Evolutionary conservation across 2,888 invertebrate genomes (phyloP), one percentile per base, ranked within the genome.

Genomic region (Cheilosia variabilis): DNA sequence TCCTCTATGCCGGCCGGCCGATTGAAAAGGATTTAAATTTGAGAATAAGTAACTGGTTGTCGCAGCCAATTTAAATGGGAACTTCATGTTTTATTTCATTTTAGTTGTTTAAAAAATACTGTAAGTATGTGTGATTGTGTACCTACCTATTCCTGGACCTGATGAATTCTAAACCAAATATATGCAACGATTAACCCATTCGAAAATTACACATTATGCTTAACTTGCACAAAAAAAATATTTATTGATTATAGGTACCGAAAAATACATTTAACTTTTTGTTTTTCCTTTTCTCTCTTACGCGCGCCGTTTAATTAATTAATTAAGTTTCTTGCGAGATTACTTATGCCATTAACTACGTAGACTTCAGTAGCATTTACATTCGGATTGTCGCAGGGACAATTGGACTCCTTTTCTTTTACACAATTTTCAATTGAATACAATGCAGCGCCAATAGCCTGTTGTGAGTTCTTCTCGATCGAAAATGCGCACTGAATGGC

Each of bases 401-500:
- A 78, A n/a, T 13, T 2, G 0, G 34, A 17, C 22, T 57, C 55
- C 0, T 34, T 41, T 50, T 66, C 58, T 4, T 45, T 27, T 9
- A 65, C 6, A 6, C 80, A 80, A n/a, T 1, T 60, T 3, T 52
- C 60, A 47, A 80, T 80, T 7, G 50, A 22, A 37, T 19, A 24
- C 0, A 52, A 17, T 9, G 62, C 75, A 1, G 27, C 62, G n/a
- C 80, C 80, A 10, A 80, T 80, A 2, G 24, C 55, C 13, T 31
- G 19, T 1, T 68, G 6, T 2, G 58, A n/a, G 17, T 6, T 66
- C 2, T 22, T 41, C 43, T 43, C 53, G 5, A 24, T 53, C 1
- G 4, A 2, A 47, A 73, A 80, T 10, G 66, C 37, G 13, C 80
- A 80, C n/a, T n/a, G 17, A 24, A 55, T 17, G 1, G 52, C 73